These are phyloP conservation scores for Exaiptasia diaphana DNA, from an alignment of 64 coral and sea anemone species.

Conservation along the genomic window DNA sequence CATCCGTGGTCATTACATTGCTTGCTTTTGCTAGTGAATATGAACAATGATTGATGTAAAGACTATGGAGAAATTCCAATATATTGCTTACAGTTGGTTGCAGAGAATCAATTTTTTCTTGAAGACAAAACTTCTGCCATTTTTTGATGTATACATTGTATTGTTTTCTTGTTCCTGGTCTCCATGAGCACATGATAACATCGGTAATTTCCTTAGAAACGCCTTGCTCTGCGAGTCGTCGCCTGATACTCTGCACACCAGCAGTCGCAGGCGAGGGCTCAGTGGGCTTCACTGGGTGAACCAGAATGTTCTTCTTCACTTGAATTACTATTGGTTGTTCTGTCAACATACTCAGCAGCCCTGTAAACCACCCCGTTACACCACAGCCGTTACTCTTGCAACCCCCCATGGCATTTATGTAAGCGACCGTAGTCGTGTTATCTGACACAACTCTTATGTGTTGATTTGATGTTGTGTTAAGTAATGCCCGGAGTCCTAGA, in stretches of 20 bases:
- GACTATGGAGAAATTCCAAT: not conserved
- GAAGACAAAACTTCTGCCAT: conserved; percentile 16
- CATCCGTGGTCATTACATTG: not conserved
- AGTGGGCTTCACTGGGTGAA: not conserved
- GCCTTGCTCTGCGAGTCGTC: not conserved
- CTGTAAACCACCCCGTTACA: not conserved
- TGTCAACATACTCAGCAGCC: not conserved
- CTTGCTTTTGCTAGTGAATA: conserved; percentile 3
- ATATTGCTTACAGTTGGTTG: too few species aligned
- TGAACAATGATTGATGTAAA: not conserved
- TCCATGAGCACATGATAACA: conserved; percentile 20
- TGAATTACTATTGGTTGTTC: not conserved
- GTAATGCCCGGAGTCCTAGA: not conserved
- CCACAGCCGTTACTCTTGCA: not conserved
- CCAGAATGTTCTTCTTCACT: not conserved
- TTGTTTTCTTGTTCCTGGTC: conserved; percentile 20
- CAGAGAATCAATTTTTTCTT: conserved; percentile 3
- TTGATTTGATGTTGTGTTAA: not conserved
- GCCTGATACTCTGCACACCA: not conserved
- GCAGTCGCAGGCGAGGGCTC: not conserved
- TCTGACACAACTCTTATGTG: not conserved
- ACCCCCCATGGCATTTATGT: not conserved
- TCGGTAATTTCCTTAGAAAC: not conserved
- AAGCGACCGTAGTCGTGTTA: not conserved
- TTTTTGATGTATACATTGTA: conserved; percentile 10